These are phyloP conservation scores for Coranthus polyacanthus DNA, from an alignment of 2,797 vertebrate genomes.

Conservation along the genomic window DNA sequence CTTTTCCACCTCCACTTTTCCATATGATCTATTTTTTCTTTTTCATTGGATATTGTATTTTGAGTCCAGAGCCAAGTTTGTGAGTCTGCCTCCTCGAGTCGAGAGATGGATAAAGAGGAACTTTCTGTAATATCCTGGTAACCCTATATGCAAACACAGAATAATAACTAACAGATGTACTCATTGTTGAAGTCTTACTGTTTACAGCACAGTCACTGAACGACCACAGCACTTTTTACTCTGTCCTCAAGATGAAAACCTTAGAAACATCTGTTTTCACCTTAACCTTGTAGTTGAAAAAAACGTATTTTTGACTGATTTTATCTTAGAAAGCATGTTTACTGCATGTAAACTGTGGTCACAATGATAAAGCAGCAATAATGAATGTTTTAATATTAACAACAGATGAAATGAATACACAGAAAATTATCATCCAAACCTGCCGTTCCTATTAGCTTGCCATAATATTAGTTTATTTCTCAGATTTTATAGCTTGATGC, in stretches of 20 bases:
- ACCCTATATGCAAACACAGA: slow-evolving; percentile 38
- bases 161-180: slow-evolving; percentile 58
- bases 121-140: slow-evolving; percentile 37
- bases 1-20: background rate
- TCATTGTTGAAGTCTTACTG: slow-evolving; percentile 8
- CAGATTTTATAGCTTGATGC: too few relatives aligned
- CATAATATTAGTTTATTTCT: too few relatives aligned
- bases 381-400: too few relatives aligned
- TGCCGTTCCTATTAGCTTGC: too few relatives aligned
- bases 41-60: slow-evolving; percentile 4
- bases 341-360: too few relatives aligned
- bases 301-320: too few relatives aligned
- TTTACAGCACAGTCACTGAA: slow-evolving; percentile 24
- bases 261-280: slow-evolving; percentile 9
- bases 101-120: slow-evolving; percentile 35
- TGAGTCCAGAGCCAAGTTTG: too few relatives aligned
- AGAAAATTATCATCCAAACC: too few relatives aligned
- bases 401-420: too few relatives aligned
- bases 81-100: slow-evolving; percentile 19
- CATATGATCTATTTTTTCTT: slow-evolving; percentile 32
- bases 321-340: too few relatives aligned
- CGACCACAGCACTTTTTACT: slow-evolving; percentile 1
- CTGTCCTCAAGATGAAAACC: slow-evolving; percentile 4
- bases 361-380: too few relatives aligned
- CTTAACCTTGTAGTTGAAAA: background rate